phyloP scores from a whole-genome alignment of 1,140 invertebrate genomes.

The Polypedilum pembai region DNA sequence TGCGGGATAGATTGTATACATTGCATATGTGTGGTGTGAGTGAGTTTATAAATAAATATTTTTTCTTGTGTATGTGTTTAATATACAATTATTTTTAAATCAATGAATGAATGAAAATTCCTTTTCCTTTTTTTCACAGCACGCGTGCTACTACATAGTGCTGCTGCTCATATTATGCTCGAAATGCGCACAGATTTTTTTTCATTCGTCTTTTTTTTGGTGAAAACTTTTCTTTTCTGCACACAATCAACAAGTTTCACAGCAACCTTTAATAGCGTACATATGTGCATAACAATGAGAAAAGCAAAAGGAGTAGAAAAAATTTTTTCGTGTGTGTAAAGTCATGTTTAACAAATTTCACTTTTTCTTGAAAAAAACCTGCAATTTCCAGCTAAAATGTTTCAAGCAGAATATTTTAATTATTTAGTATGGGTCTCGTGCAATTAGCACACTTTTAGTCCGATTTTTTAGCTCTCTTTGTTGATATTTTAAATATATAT shows the following conservation, averaged over 20 bases:
- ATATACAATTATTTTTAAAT: neutral
- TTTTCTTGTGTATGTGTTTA: neutral
- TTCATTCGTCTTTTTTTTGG: neutral
- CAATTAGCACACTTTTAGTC: neutral
- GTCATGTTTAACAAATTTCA: no score
- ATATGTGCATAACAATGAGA: no score
- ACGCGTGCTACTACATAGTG: neutral
- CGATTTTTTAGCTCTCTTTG: neutral
- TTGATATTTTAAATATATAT: neutral
- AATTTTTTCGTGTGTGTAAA: no score
- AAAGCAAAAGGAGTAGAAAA: no score
- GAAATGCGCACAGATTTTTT: slow-evolving; percentile 9
- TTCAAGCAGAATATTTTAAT: no score
- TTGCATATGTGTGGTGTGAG: neutral
- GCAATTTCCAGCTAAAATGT: no score
- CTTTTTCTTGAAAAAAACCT: no score
- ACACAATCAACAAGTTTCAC: slow-evolving; percentile 12
- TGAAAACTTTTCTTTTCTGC: neutral
- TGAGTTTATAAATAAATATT: no score
- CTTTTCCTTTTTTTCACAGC: neutral
- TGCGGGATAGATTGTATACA: neutral
- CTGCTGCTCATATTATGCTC: neutral
- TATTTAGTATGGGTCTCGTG: neutral
- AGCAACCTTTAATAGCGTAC: no score
- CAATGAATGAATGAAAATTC: slow-evolving; percentile 6